Percentiles rank a stretch among this genome's conserved stretches.
phyloP scores from a whole-genome alignment of 35 echinoderm and acorn worm genomes.

The Apostichopus japonicus region DNA sequence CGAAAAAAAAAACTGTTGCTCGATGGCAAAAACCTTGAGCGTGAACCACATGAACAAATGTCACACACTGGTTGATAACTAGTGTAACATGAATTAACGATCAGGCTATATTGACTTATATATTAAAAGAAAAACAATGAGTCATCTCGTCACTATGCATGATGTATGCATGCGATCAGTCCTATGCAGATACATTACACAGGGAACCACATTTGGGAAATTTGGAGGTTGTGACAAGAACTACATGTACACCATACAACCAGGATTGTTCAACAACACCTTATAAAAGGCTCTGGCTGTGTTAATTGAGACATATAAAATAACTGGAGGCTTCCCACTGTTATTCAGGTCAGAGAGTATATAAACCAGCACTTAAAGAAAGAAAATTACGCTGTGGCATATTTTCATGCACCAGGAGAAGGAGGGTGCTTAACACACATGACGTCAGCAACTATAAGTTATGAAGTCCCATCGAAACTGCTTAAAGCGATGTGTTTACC shows the following conservation, averaged over 20 bases:
- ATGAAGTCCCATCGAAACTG: neutral
- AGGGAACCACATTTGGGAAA: too few relatives aligned
- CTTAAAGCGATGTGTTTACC: neutral
- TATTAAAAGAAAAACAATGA: neutral
- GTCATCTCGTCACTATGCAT: neutral
- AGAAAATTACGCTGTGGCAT: neutral
- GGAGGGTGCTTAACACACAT: neutral
- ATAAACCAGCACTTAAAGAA: constrained; percentile 20
- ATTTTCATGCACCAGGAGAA: neutral
- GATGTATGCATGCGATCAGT: neutral
- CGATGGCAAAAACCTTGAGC: neutral
- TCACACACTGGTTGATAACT: neutral
- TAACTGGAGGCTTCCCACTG: constrained; percentile 10
- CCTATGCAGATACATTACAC: too few relatives aligned
- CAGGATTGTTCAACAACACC: constrained; percentile 37
- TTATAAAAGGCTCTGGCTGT: constrained; percentile 61
- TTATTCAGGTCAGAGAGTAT: constrained; percentile 46
- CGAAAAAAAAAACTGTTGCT: neutral
- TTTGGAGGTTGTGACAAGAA: too few relatives aligned
- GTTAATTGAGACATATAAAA: constrained; percentile 61
- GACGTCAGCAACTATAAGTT: neutral
- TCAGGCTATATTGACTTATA: neutral
- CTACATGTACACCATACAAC: too few relatives aligned
- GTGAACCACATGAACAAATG: neutral
- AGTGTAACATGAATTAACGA: neutral